Evolutionary conservation across 2,888 invertebrate species (phyloP).

Genomic region (Sturmia bella): DNA sequence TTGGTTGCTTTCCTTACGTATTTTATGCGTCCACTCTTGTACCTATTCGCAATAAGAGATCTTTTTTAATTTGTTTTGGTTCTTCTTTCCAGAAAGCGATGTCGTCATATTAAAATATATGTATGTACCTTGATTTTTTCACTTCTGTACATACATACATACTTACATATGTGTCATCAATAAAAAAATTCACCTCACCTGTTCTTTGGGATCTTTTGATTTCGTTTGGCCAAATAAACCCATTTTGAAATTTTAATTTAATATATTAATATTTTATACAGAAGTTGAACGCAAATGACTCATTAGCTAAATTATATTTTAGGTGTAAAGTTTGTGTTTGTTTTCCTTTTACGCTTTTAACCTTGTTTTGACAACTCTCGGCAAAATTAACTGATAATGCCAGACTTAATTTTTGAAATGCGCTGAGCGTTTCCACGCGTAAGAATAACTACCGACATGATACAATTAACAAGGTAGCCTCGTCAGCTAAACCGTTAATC

Average conservation of each 20-base stretch:
- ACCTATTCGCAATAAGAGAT: conserved; percentile 85
- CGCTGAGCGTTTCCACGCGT: background rate
- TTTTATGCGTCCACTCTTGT: conserved; percentile 97
- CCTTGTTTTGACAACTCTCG: conserved; percentile 65
- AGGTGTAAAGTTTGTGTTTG: conserved; percentile 51
- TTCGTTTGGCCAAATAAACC: conserved; percentile 92
- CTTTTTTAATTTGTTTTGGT: conserved; percentile 54
- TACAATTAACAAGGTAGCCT: too few relatives aligned
- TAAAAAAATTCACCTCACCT: conserved; percentile 84
- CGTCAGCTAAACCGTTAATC: too few relatives aligned
- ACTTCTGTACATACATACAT: background rate
- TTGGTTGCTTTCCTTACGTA: conserved; percentile 95
- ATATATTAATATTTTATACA: conserved; percentile 20
- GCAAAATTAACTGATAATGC: background rate
- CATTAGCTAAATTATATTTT: conserved; percentile 66
- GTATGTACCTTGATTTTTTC: conserved; percentile 25
- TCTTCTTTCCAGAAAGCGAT: conserved; percentile 42
- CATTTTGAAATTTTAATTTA: conserved; percentile 59
- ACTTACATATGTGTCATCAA: too few relatives aligned
- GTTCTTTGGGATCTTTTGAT: conserved; percentile 92
- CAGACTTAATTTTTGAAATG: background rate
- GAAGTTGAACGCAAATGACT: conserved; percentile 67
- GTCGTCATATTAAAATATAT: conserved; percentile 62
- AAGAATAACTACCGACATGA: too few relatives aligned
- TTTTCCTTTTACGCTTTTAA: conserved; percentile 59